A percentile compares a stretch with the other conserved stretches of the same genome.
These are phyloP conservation scores for Neodontobutis hainanensis DNA, from an alignment of 2,113 vertebrate genomes.

Conservation along the genomic window DNA sequence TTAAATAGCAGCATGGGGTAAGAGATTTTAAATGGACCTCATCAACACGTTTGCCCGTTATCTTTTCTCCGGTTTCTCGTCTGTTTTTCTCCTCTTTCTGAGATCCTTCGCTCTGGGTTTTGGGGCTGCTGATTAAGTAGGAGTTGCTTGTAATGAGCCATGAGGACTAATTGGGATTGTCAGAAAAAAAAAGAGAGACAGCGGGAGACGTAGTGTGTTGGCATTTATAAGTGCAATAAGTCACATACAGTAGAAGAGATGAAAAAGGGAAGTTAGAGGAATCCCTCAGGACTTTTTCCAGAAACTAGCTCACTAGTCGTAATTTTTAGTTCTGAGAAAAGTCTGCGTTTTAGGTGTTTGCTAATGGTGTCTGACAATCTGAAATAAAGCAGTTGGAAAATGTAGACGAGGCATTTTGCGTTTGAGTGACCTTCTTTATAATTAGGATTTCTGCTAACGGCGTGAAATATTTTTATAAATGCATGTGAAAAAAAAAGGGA, in stretches of 20 bases:
- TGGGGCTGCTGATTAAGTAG: constrained; percentile 43
- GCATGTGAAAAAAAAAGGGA: background rate
- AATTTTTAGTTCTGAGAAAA: background rate
- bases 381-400: background rate
- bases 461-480: background rate
- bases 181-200: constrained; percentile 47
- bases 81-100: background rate
- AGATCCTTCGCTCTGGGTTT: constrained; percentile 28
- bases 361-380: background rate
- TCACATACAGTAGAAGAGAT: constrained; percentile 36
- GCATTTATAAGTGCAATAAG: constrained; percentile 47
- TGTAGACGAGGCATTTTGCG: too few species aligned
- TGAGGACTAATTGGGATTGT: constrained; percentile 62
- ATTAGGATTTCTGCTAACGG: constrained; percentile 3
- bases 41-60: constrained; percentile 28
- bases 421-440: constrained; percentile 6
- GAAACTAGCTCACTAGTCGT: background rate
- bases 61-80: background rate
- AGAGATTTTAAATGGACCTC: constrained; percentile 42
- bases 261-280: constrained; percentile 8
- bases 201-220: constrained; percentile 44
- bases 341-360: background rate
- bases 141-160: constrained; percentile 57
- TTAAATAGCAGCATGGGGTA: constrained; percentile 48
- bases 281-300: background rate